phyloP scores from a whole-genome alignment of 2,888 invertebrate species.

The Erebia ligea region DNA sequence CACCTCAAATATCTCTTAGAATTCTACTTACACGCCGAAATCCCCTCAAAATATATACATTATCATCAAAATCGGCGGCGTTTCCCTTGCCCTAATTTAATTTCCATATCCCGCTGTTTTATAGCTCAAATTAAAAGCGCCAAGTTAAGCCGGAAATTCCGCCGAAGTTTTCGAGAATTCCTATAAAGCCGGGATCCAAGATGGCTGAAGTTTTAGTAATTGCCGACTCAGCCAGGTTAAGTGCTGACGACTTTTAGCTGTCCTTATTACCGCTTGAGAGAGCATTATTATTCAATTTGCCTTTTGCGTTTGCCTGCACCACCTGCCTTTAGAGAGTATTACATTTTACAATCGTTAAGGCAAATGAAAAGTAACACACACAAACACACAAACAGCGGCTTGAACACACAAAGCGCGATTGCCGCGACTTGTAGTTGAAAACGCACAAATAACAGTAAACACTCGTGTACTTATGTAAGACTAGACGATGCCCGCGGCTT shows the following conservation, averaged over 20 bases:
- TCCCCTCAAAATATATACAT: conserved; percentile 21
- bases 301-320: conserved; percentile 21
- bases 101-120: conserved; percentile 41
- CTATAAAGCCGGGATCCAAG: conserved; percentile 49
- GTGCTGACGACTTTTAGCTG: conserved; percentile 43
- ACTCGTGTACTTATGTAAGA: too few species aligned
- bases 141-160: conserved; percentile 38
- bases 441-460: neutral
- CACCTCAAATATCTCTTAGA: neutral
- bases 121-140: conserved; percentile 40
- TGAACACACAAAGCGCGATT: neutral
- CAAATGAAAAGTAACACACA: neutral
- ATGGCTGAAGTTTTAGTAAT: conserved; percentile 58
- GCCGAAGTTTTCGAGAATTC: conserved; percentile 50
- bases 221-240: conserved; percentile 53
- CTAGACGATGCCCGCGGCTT: too few species aligned
- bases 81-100: conserved; percentile 39
- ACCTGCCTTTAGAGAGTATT: neutral
- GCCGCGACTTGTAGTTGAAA: too few species aligned
- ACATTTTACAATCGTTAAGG: neutral
- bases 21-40: neutral
- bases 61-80: conserved; percentile 31
- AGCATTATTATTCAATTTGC: conserved; percentile 37
- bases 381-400: too few species aligned
- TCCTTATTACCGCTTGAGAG: conserved; percentile 39